These are phyloP conservation scores for Psittacula echo DNA, from an alignment of 2,797 vertebrate species.

Conservation along the genomic window DNA sequence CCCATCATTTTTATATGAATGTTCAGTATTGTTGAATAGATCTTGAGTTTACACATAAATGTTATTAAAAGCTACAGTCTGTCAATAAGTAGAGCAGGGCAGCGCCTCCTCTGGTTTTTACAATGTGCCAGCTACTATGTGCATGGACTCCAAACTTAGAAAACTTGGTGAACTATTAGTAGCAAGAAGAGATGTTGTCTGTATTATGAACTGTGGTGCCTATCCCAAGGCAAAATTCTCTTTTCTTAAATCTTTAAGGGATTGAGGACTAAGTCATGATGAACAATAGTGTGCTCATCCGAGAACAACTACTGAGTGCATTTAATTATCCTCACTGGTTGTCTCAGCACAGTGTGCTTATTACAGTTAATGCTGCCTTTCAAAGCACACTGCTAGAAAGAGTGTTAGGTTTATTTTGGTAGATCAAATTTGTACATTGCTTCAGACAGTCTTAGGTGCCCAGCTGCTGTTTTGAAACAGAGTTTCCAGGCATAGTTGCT, in stretches of 20 bases:
- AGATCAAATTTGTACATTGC: neutral
- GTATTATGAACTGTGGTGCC: neutral
- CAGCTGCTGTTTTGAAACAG: constrained; percentile 24
- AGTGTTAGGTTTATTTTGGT: neutral
- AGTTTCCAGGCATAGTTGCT: neutral
- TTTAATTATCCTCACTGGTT: constrained; percentile 42
- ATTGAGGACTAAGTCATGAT: neutral
- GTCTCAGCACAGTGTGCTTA: constrained; percentile 14
- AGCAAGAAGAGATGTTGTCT: neutral
- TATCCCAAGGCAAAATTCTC: neutral
- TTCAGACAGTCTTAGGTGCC: neutral
- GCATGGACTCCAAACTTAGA: neutral
- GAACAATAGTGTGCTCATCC: neutral
- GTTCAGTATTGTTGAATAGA: neutral
- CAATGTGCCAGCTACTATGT: neutral
- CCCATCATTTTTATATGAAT: neutral
- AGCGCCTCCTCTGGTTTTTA: neutral
- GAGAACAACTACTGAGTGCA: constrained; percentile 2
- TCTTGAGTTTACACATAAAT: neutral
- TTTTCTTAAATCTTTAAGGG: neutral
- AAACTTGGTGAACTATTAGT: neutral
- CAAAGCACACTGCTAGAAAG: neutral
- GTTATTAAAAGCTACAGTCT: neutral
- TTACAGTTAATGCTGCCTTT: constrained; percentile 31
- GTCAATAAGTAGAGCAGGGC: neutral